These are phyloP conservation scores for Benitochromis conjunctus DNA, from an alignment of 2,113 vertebrate genomes.

Conservation along the genomic window DNA sequence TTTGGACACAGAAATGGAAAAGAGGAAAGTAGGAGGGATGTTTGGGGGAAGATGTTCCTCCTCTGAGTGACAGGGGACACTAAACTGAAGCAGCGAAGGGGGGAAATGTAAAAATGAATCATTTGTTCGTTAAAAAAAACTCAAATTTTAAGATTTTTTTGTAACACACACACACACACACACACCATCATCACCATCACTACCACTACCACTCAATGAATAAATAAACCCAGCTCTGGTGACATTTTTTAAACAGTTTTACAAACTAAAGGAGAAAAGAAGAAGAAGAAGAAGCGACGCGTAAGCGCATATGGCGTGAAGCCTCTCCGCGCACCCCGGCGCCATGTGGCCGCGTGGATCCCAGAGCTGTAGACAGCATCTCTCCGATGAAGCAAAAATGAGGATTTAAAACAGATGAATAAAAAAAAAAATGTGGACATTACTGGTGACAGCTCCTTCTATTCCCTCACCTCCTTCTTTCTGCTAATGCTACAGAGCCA, in stretches of 20 bases:
- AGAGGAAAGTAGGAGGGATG: not conserved
- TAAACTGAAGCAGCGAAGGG: not conserved
- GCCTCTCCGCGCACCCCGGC: not conserved
- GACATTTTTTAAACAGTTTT: not conserved
- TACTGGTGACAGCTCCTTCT: not conserved
- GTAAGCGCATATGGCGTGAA: not conserved
- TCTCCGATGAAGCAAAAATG: not conserved
- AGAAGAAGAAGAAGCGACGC: not conserved
- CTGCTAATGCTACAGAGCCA: slow-evolving; percentile 23
- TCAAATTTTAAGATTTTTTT: not conserved
- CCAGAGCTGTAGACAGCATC: not conserved
- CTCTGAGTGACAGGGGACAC: not conserved
- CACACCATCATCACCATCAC: not conserved
- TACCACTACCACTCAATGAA: not conserved
- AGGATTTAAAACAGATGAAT: not conserved
- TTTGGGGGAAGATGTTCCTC: not conserved
- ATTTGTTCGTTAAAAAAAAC: not conserved
- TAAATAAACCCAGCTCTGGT: not conserved
- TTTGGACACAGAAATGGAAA: not conserved
- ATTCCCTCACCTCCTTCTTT: not conserved
- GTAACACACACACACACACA: not conserved
- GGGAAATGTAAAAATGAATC: not conserved
- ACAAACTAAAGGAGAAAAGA: not conserved
- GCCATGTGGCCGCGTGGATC: slow-evolving; percentile 40
- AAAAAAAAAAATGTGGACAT: not conserved